phyloP scores from a whole-genome alignment of 2,888 invertebrate species.

The Drosophila kambysellisi region DNA sequence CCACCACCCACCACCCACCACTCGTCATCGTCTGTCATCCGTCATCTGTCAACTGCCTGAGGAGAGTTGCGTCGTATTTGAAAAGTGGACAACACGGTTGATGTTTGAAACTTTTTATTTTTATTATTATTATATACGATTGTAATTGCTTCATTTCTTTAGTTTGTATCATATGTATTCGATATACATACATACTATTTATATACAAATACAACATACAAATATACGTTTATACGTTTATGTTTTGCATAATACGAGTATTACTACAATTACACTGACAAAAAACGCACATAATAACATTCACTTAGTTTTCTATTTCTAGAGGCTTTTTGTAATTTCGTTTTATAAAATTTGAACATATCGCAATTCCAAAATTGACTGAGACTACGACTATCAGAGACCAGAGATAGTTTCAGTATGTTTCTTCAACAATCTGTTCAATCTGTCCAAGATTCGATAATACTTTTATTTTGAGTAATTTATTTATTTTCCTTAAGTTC shows the following conservation, averaged over 20 bases:
- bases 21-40: not conserved
- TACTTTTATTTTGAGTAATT: conserved; percentile 1
- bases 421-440: conserved; percentile 14
- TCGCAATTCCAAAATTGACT: conserved; percentile 69
- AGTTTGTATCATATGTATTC: conserved; percentile 64
- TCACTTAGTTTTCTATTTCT: conserved; percentile 50
- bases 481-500: conserved; percentile 29
- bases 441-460: conserved; percentile 8
- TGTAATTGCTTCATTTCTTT: conserved; percentile 81
- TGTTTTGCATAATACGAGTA: conserved; percentile 41
- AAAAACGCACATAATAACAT: conserved; percentile 65
- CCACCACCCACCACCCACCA: conserved; percentile 9
- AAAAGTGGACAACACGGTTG: conserved; percentile 38
- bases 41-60: conserved; percentile 49
- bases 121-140: conserved; percentile 79
- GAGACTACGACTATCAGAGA: conserved; percentile 21
- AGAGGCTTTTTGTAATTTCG: conserved; percentile 1
- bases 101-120: conserved; percentile 72
- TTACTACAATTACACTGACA: conserved; percentile 55
- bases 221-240: conserved; percentile 50
- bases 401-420: not conserved
- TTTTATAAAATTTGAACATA: conserved; percentile 20
- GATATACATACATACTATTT: conserved; percentile 59
- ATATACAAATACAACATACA: conserved; percentile 68
- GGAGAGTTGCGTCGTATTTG: conserved; percentile 36